Conservation (phyloP, 2,888 invertebrate genomes). For the Volucella zonaria region DNA sequence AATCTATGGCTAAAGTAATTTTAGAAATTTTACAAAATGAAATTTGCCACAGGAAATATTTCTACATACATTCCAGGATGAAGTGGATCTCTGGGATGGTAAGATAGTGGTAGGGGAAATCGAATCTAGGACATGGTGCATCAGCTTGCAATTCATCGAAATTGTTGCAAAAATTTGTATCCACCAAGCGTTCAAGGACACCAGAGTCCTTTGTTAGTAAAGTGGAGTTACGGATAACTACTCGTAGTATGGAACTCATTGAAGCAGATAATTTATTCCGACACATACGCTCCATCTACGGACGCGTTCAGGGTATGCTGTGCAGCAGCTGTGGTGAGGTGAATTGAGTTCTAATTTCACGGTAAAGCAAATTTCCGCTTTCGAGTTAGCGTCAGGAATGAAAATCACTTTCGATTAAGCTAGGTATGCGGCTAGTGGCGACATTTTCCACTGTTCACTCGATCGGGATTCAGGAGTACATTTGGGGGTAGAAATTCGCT, state of each 20-base stretch:
- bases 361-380: constrained; percentile 23
- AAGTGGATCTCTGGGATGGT: neutral
- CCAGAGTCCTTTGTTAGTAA: neutral
- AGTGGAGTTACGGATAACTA: neutral
- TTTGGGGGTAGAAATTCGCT: no score
- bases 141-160: neutral
- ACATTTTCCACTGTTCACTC: no score
- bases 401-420: constrained; percentile 5
- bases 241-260: neutral
- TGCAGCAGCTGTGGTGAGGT: constrained; percentile 10
- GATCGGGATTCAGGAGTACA: no score
- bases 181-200: no score
- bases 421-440: neutral
- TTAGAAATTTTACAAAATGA: constrained; percentile 32
- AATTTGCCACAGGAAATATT: constrained; percentile 11
- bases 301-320: no score
- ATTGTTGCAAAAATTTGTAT: constrained; percentile 18
- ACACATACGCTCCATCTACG: neutral
- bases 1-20: constrained; percentile 33
- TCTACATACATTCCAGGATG: neutral
- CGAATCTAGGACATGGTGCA: neutral
- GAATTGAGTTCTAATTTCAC: constrained; percentile 50
- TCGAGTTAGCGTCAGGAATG: constrained; percentile 9
- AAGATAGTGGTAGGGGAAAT: neutral
- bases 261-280: constrained; percentile 10